Evolutionary conservation across 2,113 vertebrate species (phyloP).

Genomic region (Microtus ochrogaster): DNA sequence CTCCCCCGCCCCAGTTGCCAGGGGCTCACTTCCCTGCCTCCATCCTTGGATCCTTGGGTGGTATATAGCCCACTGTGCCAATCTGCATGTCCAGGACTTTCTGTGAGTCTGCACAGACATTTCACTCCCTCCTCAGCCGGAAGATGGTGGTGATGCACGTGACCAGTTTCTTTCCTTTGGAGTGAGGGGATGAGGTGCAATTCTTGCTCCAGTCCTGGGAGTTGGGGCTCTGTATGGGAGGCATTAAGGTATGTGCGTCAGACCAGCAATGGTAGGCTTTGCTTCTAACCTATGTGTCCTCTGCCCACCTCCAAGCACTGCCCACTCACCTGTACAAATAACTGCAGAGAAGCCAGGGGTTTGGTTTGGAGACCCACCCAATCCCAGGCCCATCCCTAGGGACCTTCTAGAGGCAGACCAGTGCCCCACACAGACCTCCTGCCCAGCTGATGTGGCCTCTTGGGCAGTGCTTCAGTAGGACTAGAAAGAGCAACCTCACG

Average conservation of each 20-base stretch:
- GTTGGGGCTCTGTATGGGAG: not conserved
- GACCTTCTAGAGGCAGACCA: not conserved
- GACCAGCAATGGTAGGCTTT: not conserved
- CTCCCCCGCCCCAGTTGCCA: no score
- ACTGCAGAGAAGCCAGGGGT: not conserved
- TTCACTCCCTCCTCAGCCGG: not conserved
- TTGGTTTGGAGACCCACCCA: not conserved
- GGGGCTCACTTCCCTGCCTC: not conserved
- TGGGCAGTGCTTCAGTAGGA: not conserved
- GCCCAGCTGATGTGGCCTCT: accelerated
- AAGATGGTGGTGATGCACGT: not conserved
- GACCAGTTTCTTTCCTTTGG: not conserved
- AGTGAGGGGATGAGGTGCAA: not conserved
- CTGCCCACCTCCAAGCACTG: not conserved
- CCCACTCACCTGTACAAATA: not conserved
- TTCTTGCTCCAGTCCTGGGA: not conserved
- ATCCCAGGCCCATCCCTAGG: not conserved
- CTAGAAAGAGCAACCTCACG: no score
- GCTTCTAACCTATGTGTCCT: not conserved
- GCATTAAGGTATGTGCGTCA: not conserved
- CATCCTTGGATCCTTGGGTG: not conserved
- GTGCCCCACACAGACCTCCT: not conserved
- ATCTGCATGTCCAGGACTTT: not conserved
- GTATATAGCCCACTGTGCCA: not conserved
- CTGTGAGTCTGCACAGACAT: not conserved